Evolutionary conservation across 2,113 vertebrate genomes (phyloP).

Genomic region (Neogobius melanostomus): DNA sequence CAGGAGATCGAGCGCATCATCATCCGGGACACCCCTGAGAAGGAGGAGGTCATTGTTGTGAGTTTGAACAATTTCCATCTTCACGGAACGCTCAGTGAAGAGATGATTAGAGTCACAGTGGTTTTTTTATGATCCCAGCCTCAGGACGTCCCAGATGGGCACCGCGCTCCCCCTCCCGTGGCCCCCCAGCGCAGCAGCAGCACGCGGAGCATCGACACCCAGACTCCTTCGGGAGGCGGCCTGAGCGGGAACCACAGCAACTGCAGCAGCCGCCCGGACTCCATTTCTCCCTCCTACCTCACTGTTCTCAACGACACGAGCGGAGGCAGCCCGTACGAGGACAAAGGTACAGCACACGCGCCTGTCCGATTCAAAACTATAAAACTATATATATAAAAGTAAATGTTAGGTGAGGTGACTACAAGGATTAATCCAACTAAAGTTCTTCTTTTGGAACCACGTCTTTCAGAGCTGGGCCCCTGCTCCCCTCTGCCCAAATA

Average conservation of each 20-base stretch:
- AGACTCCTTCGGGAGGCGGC: slow-evolving; percentile 91
- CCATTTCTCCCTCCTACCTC: slow-evolving; percentile 92
- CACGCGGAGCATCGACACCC: slow-evolving; percentile 96
- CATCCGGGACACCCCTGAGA: slow-evolving; percentile 93
- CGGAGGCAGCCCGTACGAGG: slow-evolving; percentile 91
- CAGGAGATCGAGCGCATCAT: slow-evolving; percentile 98
- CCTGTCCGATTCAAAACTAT: no score
- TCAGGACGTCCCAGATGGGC: slow-evolving; percentile 95
- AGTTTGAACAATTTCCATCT: slow-evolving; percentile 62
- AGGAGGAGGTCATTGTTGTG: slow-evolving; percentile 93
- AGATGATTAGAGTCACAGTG: slow-evolving; percentile 3
- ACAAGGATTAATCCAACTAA: no score
- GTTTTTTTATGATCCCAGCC: slow-evolving; percentile 76
- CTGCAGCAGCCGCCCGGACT: slow-evolving; percentile 94
- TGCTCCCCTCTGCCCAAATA: slow-evolving; percentile 97
- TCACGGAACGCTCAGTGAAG: neutral
- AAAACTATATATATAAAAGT: no score
- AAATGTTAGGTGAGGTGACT: no score
- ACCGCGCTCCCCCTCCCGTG: slow-evolving; percentile 90
- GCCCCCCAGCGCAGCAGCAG: slow-evolving; percentile 90
- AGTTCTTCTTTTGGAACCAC: neutral
- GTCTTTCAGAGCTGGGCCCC: slow-evolving; percentile 87
- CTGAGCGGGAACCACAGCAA: slow-evolving; percentile 83
- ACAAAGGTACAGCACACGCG: slow-evolving; percentile 82
- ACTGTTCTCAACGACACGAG: slow-evolving; percentile 87